Evolutionary conservation across 1,140 invertebrate species (phyloP).

Genomic region (Drosophila elegans): DNA sequence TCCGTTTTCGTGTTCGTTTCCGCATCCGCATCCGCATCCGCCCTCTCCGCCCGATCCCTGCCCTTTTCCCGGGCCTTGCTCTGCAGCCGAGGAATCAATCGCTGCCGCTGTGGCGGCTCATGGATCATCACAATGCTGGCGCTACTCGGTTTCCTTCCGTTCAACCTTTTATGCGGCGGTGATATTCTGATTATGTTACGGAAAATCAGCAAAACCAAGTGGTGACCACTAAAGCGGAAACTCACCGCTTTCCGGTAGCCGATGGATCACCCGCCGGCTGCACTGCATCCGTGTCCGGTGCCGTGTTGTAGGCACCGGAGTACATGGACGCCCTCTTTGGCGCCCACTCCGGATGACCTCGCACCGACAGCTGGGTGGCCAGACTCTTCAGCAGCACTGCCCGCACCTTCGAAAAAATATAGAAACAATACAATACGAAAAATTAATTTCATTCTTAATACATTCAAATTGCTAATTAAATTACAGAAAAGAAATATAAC

Average conservation of each 20-base stretch:
- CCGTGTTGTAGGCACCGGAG: constrained; percentile 84
- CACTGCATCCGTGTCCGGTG: constrained; percentile 75
- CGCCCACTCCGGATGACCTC: constrained; percentile 85
- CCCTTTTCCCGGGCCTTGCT: constrained; percentile 37
- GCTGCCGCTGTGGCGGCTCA: constrained; percentile 58
- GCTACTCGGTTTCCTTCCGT: constrained; percentile 53
- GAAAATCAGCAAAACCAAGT: not conserved
- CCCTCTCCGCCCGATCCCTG: constrained; percentile 12
- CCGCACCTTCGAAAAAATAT: constrained; percentile 84
- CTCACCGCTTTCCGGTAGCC: constrained; percentile 58
- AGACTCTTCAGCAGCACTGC: constrained; percentile 87
- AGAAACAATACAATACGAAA: too few species aligned
- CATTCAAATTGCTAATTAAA: too few species aligned
- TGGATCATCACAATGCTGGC: constrained; percentile 66
- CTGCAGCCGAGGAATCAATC: constrained; percentile 44
- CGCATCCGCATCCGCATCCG: constrained; percentile 17
- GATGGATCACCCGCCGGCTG: constrained; percentile 50
- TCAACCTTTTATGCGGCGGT: constrained; percentile 51
- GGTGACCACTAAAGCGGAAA: not conserved
- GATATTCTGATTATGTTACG: constrained; percentile 34
- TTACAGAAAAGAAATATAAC: too few species aligned
- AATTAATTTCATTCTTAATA: too few species aligned
- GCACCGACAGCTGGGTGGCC: constrained; percentile 86
- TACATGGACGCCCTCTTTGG: constrained; percentile 85
- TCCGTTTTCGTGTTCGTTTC: constrained; percentile 4